phyloP scores from a whole-genome alignment of 1,140 invertebrate species.

The Apis laboriosa region DNA sequence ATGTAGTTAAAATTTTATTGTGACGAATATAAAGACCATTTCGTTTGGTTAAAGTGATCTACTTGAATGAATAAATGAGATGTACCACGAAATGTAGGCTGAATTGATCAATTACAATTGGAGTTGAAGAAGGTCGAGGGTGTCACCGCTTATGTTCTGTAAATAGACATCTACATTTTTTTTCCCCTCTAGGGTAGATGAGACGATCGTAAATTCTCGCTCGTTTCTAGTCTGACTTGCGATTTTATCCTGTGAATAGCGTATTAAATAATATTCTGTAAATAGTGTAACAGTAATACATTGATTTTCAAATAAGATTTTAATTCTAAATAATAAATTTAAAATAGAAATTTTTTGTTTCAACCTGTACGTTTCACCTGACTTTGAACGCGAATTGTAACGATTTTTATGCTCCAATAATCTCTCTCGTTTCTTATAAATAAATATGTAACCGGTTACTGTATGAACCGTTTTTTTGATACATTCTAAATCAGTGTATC shows the following conservation, averaged over 20 bases:
- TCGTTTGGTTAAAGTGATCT: background rate
- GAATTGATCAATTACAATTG: conserved; percentile 17
- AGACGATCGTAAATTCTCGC: background rate
- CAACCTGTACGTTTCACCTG: background rate
- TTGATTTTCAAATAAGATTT: too few species aligned
- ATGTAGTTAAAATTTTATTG: background rate
- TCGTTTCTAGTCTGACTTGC: background rate
- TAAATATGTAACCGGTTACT: background rate
- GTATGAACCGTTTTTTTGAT: background rate
- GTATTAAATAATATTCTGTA: too few species aligned
- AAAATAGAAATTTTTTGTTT: background rate
- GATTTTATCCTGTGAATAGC: background rate
- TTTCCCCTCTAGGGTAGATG: background rate
- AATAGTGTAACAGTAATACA: too few species aligned
- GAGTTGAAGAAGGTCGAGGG: conserved; percentile 17
- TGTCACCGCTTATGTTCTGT: background rate
- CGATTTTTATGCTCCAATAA: background rate
- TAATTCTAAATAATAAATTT: background rate
- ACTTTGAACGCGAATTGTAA: background rate
- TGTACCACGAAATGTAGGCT: background rate
- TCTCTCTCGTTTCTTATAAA: background rate
- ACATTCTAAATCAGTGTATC: background rate
- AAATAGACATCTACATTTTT: conserved; percentile 15
- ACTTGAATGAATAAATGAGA: background rate
- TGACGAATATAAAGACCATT: background rate